phyloP scores from a whole-genome alignment of 2,888 invertebrate species.

The Temnothorax rugatulus region DNA sequence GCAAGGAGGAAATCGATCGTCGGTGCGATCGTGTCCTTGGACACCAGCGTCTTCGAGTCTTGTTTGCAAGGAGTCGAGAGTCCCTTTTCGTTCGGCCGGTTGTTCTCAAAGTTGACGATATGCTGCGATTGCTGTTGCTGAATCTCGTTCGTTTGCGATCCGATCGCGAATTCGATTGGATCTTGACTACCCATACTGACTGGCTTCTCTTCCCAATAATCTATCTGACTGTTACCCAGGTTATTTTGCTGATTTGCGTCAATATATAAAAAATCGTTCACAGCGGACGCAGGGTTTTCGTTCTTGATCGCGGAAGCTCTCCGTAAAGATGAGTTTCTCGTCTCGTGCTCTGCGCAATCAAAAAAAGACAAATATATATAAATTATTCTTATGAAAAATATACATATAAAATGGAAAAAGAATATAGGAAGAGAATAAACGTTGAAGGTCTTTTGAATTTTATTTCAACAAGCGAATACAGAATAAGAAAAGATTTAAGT shows the following conservation, averaged over 20 bases:
- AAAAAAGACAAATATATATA: neutral
- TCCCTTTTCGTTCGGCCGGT: neutral
- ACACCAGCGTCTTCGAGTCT: neutral
- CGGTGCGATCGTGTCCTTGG: neutral
- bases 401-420: neutral
- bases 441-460: too few relatives aligned
- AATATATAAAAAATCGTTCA: slow-evolving; percentile 2
- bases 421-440: too few relatives aligned
- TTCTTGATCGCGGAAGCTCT: neutral
- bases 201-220: neutral
- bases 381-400: neutral
- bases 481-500: too few relatives aligned
- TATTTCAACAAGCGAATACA: too few relatives aligned
- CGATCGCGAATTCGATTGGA: neutral
- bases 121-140: neutral
- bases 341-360: neutral
- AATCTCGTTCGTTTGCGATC: neutral
- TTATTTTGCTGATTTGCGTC: neutral
- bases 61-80: neutral
- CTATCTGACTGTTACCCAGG: neutral
- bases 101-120: neutral
- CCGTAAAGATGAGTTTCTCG: neutral
- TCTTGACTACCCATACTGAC: neutral
- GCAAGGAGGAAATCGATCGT: neutral
- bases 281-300: neutral